Evolutionary conservation across 1,140 invertebrate species (phyloP), one percentile per base, ranked within the genome.

Genomic region (Cherax quadricarinatus): DNA sequence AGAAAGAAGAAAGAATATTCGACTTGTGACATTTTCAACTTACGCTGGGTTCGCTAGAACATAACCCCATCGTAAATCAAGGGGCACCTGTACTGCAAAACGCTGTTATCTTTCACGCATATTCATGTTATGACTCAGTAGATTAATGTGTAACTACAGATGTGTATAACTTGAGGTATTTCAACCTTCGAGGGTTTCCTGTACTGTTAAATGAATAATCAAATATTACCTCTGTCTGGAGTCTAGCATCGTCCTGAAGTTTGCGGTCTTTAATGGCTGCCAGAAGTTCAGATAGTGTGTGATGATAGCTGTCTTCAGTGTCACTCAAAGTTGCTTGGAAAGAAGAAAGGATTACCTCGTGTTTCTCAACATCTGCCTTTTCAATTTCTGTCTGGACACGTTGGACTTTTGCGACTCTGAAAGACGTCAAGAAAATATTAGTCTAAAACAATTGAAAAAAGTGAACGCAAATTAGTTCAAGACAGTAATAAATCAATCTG

Each of bases 371-470:
- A 75, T 94, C 93, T 16, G 93, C 84, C 48, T 88, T 24, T 83
- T 92, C 93, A 24, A 94, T 94, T 48, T 94, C 93, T 0, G 88
- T 81, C 89, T 94, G 93, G 12, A 94, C 91, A 60, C 93, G 84
- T 80, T 94, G 93, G 21, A 94, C 93, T 73, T 94, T 86, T 7
- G 93, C 93, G 10, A 91, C 93, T 80, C 93, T 94, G 91, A 0
- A 91, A 49, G 53, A 75, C 14, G 24, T 3, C 24, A 30, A 66
- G 30, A 21, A 41, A 51, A 18, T 14, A 4, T 79, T 57, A 57
- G 9, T 14, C 9, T 57, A 57, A 57, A 57, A 57, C 14, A 41
- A 41, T 1, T 41, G 30, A 41, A 41, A 41, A 41, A 41, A 41
- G 0, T 41, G 30, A 41, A 41, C 30, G 0, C 30, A 41, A 41